These are phyloP conservation scores for Scaptomyza graminum DNA, from an alignment of 1,140 invertebrate genomes.

Conservation along the genomic window DNA sequence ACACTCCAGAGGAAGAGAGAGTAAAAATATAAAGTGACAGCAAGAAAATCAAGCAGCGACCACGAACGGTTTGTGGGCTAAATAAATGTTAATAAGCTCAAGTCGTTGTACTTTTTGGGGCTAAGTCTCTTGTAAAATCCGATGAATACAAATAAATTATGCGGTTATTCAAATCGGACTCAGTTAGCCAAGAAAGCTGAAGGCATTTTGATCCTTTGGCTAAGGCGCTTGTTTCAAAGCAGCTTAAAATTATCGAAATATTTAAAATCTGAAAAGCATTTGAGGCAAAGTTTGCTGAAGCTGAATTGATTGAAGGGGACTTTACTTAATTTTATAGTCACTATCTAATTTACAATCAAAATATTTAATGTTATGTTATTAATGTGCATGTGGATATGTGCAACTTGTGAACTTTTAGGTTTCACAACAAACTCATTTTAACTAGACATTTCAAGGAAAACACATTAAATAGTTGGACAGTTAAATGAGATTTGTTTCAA, in stretches of 20 bases:
- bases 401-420: background rate
- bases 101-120: slow-evolving; percentile 59
- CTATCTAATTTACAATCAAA: too few relatives aligned
- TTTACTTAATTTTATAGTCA: background rate
- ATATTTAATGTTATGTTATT: too few relatives aligned
- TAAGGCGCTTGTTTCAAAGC: background rate
- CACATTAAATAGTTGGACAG: background rate
- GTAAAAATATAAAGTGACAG: background rate
- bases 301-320: background rate
- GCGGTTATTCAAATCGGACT: slow-evolving; percentile 52
- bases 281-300: background rate
- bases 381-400: background rate
- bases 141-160: slow-evolving; percentile 67
- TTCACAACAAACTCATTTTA: too few relatives aligned
- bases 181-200: slow-evolving; percentile 29
- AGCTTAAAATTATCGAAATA: slow-evolving; percentile 39
- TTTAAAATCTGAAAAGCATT: slow-evolving; percentile 7
- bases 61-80: slow-evolving; percentile 42
- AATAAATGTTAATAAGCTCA: slow-evolving; percentile 76
- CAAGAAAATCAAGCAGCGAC: slow-evolving; percentile 22
- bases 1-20: background rate
- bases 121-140: slow-evolving; percentile 40
- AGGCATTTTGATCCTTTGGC: slow-evolving; percentile 9
- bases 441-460: too few relatives aligned
- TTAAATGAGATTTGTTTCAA: background rate